These are phyloP conservation scores for Drosophila crucigera DNA, from an alignment of 2,888 invertebrate species.

Conservation along the genomic window DNA sequence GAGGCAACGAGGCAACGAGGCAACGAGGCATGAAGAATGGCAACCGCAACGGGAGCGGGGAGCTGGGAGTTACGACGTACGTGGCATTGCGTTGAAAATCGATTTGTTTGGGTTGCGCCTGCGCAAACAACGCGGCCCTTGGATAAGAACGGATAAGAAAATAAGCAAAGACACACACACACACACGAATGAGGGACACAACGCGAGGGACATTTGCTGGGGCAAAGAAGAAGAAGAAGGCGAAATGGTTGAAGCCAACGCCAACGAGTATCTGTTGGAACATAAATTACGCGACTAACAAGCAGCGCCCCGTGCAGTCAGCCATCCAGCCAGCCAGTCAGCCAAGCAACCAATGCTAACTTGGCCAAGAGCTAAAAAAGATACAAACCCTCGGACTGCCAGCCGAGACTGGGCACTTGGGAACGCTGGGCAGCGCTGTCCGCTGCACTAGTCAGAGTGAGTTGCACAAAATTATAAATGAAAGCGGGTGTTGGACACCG, in stretches of 20 bases:
- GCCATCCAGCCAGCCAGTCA: conserved; percentile 36
- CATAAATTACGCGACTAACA: conserved; percentile 85
- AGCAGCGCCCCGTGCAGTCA: conserved; percentile 73
- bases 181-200: conserved; percentile 38
- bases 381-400: conserved; percentile 53
- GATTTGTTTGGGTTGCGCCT: conserved; percentile 85
- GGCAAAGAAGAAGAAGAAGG: conserved; percentile 18
- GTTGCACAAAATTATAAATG: conserved; percentile 81
- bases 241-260: conserved; percentile 66
- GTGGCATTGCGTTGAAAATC: conserved; percentile 84
- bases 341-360: conserved; percentile 46
- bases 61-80: conserved; percentile 47
- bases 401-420: conserved; percentile 55
- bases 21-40: conserved; percentile 37
- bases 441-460: conserved; percentile 60
- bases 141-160: conserved; percentile 81
- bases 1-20: background rate
- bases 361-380: conserved; percentile 71
- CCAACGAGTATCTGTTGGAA: conserved; percentile 83
- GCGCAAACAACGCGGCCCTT: conserved; percentile 82
- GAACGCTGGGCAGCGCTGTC: conserved; percentile 41
- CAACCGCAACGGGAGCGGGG: conserved; percentile 14
- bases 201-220: conserved; percentile 7
- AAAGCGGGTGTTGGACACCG: conserved; percentile 77
- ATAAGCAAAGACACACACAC: conserved; percentile 74